phyloP scores from a whole-genome alignment of 2,888 invertebrate species.

The Folsomia candida region DNA sequence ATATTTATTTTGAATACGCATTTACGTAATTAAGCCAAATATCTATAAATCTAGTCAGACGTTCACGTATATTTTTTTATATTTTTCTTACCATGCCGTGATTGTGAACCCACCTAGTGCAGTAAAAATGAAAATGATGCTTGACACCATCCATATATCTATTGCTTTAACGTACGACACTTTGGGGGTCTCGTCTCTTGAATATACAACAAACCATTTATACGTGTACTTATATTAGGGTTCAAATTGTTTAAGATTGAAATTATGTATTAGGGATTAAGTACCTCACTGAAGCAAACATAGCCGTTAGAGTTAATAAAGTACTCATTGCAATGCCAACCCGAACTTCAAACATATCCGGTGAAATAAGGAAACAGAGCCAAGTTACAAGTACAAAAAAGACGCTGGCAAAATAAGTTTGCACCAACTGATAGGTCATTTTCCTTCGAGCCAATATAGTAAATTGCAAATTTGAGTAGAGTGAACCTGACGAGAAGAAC shows the following conservation, averaged over 20 bases:
- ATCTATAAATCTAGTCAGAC: no score
- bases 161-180: neutral
- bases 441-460: slow-evolving; percentile 4
- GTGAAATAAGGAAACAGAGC: slow-evolving; percentile 1
- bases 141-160: neutral
- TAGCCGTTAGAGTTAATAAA: neutral
- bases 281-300: slow-evolving; percentile 4
- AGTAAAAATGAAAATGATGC: neutral
- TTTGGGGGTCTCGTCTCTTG: neutral
- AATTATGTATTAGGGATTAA: neutral
- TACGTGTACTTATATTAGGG: neutral
- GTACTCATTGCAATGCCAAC: neutral
- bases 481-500: neutral
- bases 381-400: slow-evolving; percentile 5
- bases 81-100: neutral
- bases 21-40: no score
- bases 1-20: neutral
- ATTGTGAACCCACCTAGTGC: neutral
- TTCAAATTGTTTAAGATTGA: neutral
- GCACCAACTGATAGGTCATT: slow-evolving; percentile 1
- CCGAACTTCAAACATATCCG: slow-evolving; percentile 1
- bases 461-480: neutral
- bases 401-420: slow-evolving; percentile 1
- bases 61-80: no score
- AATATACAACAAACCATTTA: no score